A percentile compares a stretch with the other conserved stretches of the same genome.
Evolutionary conservation across 2,797 vertebrate species (phyloP).

Genomic region (Synanceia verrucosa): DNA sequence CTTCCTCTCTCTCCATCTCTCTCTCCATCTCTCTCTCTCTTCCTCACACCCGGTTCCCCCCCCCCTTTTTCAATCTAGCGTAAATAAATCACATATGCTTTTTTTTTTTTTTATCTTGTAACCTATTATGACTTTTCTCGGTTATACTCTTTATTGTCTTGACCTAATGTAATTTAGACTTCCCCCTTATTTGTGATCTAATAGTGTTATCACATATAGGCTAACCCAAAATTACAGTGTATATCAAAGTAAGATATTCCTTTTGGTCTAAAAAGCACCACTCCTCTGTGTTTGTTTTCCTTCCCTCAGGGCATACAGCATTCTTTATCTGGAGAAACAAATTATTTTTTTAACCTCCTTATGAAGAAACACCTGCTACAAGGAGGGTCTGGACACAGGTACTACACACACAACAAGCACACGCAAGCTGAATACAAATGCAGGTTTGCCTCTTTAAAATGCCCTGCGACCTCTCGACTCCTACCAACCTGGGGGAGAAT

Average conservation of each 20-base stretch:
- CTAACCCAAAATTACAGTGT: not conserved
- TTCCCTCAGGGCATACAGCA: not conserved
- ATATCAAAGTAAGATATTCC: not conserved
- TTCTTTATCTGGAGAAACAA: conserved; percentile 17
- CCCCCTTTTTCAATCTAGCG: not conserved
- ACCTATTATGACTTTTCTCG: not conserved
- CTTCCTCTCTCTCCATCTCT: conserved; percentile 10
- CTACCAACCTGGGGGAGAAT: conserved; percentile 16
- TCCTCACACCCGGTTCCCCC: not conserved
- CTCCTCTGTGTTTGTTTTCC: not conserved
- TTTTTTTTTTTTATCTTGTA: not conserved
- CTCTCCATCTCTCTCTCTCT: not conserved
- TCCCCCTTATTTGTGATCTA: too few species aligned
- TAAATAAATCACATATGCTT: not conserved
- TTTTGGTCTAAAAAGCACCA: not conserved
- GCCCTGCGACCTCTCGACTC: conserved; percentile 34
- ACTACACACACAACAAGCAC: conserved; percentile 22
- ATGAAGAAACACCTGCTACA: conserved; percentile 53
- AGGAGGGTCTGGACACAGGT: conserved; percentile 30
- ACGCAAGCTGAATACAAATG: conserved; percentile 57
- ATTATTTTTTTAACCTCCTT: conserved; percentile 13
- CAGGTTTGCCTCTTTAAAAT: conserved; percentile 32
- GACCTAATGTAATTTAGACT: not conserved
- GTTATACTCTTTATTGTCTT: not conserved
- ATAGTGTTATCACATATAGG: too few species aligned